Evolutionary conservation across 92 coral and sea anemone genomes (phyloP).

Genomic region (Palythoa caribaeorum): DNA sequence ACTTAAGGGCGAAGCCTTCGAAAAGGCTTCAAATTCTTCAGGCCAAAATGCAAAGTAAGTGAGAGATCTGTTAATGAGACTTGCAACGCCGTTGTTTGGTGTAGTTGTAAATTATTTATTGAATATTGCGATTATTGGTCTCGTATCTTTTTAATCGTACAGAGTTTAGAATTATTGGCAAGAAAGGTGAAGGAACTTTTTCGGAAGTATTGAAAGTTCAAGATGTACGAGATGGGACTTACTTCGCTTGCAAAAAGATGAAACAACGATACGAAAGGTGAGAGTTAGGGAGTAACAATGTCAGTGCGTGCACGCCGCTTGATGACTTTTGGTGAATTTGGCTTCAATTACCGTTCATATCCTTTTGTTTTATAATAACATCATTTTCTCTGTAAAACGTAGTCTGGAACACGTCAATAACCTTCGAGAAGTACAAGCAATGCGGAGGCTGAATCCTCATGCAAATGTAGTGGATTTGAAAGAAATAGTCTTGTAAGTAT

Average conservation of each 20-base stretch:
- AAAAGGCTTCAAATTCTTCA: constrained; percentile 12
- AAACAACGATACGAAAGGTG: constrained; percentile 97
- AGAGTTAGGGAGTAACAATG: neutral
- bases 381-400: constrained; percentile 10
- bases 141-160: constrained; percentile 32
- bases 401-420: constrained; percentile 98
- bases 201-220: constrained; percentile 98
- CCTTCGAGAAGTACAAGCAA: constrained; percentile 94
- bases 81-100: constrained; percentile 30
- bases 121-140: constrained; percentile 23
- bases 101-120: constrained; percentile 40
- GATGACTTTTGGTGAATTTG: neutral
- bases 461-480: constrained; percentile 93
- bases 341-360: constrained; percentile 8
- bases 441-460: constrained; percentile 96
- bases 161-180: constrained; percentile 98
- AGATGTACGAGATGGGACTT: constrained; percentile 91
- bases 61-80: constrained; percentile 34
- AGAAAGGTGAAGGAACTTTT: constrained; percentile 99
- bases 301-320: neutral
- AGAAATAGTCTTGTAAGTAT: constrained; percentile 94
- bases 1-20: constrained; percentile 23
- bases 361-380: neutral
- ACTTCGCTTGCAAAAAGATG: constrained; percentile 99
- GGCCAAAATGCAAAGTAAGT: constrained; percentile 47